Base-by-base conservation (phyloP, 2,888 invertebrate species). In the Papilio gigon region DNA sequence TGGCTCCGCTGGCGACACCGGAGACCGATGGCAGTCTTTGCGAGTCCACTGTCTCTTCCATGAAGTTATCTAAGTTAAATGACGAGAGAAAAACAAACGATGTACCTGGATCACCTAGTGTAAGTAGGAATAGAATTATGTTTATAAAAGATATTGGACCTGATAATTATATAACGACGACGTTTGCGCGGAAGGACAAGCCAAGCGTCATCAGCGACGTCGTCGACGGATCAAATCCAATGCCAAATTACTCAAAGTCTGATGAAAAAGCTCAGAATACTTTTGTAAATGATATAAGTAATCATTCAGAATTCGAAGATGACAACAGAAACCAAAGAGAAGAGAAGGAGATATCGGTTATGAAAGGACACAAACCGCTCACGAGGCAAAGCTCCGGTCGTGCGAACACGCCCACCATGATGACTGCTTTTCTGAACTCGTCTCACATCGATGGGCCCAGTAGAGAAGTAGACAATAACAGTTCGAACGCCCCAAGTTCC, bases 161-260 rank as follows among this genome's bases (percentile, higher is more conserved):
- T 62, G 95, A 95, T 85, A 95, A 95, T 85, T 95, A 95, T 81
- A 95, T 95, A 64, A 95, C 94, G 71, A 95, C 95, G 58, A 93
- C 93, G 59, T 91, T 92, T 87, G 89, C 93, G 76, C 85, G 94
- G 86, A 81, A 87, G 76, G 88, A 89, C 66, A 90, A 87, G 73
- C 79, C 81, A 22, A 78, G 78, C 72, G 79, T 82, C 22, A 78
- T 84, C 47, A 76, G 71, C 64, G 86, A 88, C 65, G 78, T 77
- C 6, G 81, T 85, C 47, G 90, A 90, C 70, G 83, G 85, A 60
- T 83, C 83, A 50, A 85, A 78, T 71, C 74, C 86, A 40, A 88
- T 91, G 64, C 88, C 89, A 64, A 90, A 87, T 71, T 89, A 87
- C 74, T 81, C 88, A 42, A 87, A 86, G 73, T 92, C 92, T 62